A percentile compares a stretch with the other conserved stretches of the same genome.
phyloP scores from a whole-genome alignment of 2,888 invertebrate genomes.

The Lamproptera curius region DNA sequence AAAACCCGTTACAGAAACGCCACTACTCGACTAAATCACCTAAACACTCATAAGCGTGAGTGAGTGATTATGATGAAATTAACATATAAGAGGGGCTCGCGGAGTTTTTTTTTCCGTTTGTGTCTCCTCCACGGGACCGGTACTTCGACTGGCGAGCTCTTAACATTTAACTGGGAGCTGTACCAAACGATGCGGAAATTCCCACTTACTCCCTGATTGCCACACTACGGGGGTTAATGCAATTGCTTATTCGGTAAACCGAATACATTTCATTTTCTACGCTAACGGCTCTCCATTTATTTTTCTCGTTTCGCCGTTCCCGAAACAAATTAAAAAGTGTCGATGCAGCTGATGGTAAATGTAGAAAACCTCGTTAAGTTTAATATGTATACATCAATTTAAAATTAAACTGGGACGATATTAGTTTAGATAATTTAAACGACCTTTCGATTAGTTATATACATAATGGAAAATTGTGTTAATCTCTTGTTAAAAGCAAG shows the following conservation, averaged over 20 bases:
- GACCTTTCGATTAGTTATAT: slow-evolving; percentile 11
- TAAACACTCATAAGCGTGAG: slow-evolving; percentile 23
- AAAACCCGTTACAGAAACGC: too few species aligned
- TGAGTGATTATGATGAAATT: slow-evolving; percentile 20
- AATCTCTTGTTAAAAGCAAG: slow-evolving; percentile 47
- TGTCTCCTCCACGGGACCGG: slow-evolving; percentile 41
- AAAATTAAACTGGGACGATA: neutral
- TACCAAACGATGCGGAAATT: slow-evolving; percentile 74
- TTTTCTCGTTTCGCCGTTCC: slow-evolving; percentile 13
- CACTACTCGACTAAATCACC: too few species aligned
- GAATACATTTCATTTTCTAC: slow-evolving; percentile 59
- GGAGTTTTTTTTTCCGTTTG: slow-evolving; percentile 32
- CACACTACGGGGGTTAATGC: slow-evolving; percentile 74
- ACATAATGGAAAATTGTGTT: slow-evolving; percentile 22
- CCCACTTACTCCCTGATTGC: slow-evolving; percentile 75
- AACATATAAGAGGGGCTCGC: slow-evolving; percentile 23
- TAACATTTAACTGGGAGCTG: slow-evolving; percentile 71
- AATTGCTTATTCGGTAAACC: slow-evolving; percentile 71
- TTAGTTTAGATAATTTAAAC: slow-evolving; percentile 5
- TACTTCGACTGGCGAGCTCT: slow-evolving; percentile 56
- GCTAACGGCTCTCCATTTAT: slow-evolving; percentile 42
- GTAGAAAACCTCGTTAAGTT: too few species aligned
- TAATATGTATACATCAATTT: neutral
- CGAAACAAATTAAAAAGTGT: neutral
- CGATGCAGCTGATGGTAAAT: too few species aligned